phyloP scores from a whole-genome alignment of 2,888 invertebrate species.

The Amphipyra tragopoginis region DNA sequence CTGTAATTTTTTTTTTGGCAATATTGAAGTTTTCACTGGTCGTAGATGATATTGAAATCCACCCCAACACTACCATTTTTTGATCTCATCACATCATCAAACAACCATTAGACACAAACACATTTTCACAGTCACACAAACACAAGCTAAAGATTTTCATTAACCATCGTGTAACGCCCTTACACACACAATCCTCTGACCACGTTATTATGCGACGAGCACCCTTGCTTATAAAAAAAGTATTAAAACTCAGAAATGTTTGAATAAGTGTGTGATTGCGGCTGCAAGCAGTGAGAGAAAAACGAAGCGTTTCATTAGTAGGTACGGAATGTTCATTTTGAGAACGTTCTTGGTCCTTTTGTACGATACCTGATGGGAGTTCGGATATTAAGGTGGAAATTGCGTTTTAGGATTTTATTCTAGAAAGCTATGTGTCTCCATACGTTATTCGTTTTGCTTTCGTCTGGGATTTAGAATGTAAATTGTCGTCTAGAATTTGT shows the following conservation, averaged over 20 bases:
- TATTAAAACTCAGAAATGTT: conserved; percentile 78
- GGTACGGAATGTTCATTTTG: conserved; percentile 52
- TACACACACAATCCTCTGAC: conserved; percentile 68
- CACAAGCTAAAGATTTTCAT: conserved; percentile 58
- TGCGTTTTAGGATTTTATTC: conserved; percentile 27
- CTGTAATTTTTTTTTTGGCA: no score
- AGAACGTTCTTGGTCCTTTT: conserved; percentile 36
- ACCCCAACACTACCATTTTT: neutral
- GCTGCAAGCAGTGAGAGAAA: conserved; percentile 55
- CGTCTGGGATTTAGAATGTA: conserved; percentile 6
- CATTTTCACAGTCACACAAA: conserved; percentile 16
- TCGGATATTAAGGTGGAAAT: conserved; percentile 46
- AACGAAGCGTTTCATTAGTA: conserved; percentile 54
- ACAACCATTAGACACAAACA: conserved; percentile 13
- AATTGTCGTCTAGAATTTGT: neutral
- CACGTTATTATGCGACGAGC: conserved; percentile 75
- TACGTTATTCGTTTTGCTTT: conserved; percentile 13
- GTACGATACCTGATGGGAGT: conserved; percentile 49
- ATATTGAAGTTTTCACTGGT: no score
- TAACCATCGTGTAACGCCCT: conserved; percentile 50
- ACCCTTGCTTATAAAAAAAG: conserved; percentile 80
- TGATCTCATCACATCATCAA: conserved; percentile 12
- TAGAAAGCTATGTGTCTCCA: no score
- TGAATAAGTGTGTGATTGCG: conserved; percentile 89
- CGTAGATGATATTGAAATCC: no score